phyloP scores from a whole-genome alignment of 2,797 vertebrate species.

The Galago senegalensis region DNA sequence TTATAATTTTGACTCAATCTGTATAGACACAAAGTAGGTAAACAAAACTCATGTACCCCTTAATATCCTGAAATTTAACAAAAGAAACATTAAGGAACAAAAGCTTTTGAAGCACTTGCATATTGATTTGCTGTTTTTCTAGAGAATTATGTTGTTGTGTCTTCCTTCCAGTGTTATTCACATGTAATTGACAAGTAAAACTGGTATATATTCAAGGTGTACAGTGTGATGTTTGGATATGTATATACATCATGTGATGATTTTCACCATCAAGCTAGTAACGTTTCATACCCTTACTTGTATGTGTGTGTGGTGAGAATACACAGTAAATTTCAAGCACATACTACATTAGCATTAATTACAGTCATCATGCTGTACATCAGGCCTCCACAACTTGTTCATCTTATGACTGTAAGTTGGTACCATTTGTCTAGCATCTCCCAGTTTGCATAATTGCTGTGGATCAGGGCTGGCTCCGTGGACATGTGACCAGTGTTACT shows the following conservation, averaged over 20 bases:
- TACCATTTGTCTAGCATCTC: background rate
- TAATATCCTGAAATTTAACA: too few species aligned
- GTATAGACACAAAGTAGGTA: too few species aligned
- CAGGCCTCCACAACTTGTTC: background rate
- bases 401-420: background rate
- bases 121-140: background rate
- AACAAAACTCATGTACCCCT: too few species aligned
- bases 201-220: background rate
- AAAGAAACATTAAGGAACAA: background rate
- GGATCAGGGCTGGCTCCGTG: background rate
- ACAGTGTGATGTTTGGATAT: background rate
- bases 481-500: background rate
- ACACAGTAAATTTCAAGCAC: background rate
- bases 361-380: background rate
- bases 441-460: background rate
- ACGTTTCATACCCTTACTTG: background rate
- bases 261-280: background rate
- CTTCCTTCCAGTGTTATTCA: background rate
- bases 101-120: background rate
- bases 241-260: background rate
- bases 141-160: background rate
- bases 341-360: background rate
- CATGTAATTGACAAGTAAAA: constrained; percentile 1
- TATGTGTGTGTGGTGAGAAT: background rate
- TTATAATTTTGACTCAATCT: too few species aligned